Base-by-base conservation (phyloP, 23 tunicate species). In the Halocynthia roretzi region DNA sequence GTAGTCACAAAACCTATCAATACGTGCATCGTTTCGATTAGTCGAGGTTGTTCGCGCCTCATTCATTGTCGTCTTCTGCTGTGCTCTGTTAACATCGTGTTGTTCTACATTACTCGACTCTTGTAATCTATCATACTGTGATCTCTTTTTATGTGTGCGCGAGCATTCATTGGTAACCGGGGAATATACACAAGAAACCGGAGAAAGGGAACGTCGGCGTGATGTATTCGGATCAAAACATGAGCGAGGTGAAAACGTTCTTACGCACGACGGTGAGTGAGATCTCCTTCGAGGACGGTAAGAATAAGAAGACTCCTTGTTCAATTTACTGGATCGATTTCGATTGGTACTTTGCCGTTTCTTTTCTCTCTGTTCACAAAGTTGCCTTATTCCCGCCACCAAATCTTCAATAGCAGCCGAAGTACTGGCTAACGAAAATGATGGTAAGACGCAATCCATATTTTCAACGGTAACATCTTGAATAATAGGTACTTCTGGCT, bases 371-470 rank as follows among this genome's bases (percentile, higher is more conserved):
- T 31, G 44, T 31, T 56, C 62, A 54, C 78, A 54, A 54, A 54
- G 17, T 9, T 54, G 55, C 56, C 78, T 10, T 52, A 74, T 74
- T 54, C 63, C 22, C 8, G 56, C 56, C 17, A 74, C 78, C 19
- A 74, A 48, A 54, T 74, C 56, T 8, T 74, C 67, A 74, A 74
- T 56, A 54, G 55, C 56, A 8, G 68, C 56, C 15, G 20, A 21
- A 14, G 40, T n/a, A 14, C 71, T 14, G 71, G 21, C 11, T 10
- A 19, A 15, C 14, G 70, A 65, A 65, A 10, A 10, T 8, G n/a
- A 10, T 65, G 70, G 70, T 65, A 65, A 20, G 10, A 65, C 70
- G 22, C 48, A 40, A 65, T 65, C 70, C 19, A 65, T 65, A 10
- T 65, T 15, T 65, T 65, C 48, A 20, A 65, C 70, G 10, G 48